Conservation (phyloP, 2,888 invertebrate genomes). For the Archaeoteleia sp. region DNA sequence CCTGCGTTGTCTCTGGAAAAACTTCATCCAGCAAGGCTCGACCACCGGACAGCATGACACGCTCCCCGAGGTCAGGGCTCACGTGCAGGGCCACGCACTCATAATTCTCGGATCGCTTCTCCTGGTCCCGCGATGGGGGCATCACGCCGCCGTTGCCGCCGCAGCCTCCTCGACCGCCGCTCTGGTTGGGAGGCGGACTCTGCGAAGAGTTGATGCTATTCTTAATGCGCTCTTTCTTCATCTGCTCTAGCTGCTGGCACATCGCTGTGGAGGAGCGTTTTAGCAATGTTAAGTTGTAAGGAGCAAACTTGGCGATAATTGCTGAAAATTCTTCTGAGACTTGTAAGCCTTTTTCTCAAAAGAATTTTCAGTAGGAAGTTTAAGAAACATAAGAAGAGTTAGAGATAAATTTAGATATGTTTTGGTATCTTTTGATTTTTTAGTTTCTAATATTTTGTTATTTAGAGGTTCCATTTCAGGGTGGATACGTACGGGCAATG, state of each 20-base stretch:
- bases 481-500: slow-evolving; percentile 83
- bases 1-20: slow-evolving; percentile 86
- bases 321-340: no score
- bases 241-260: slow-evolving; percentile 83
- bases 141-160: slow-evolving; percentile 59
- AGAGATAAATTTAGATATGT: no score
- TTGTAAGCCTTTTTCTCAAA: no score
- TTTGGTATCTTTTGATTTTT: no score
- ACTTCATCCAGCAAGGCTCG: slow-evolving; percentile 85
- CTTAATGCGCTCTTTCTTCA: slow-evolving; percentile 82
- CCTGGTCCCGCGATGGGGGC: slow-evolving; percentile 43
- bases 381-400: no score
- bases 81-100: slow-evolving; percentile 89
- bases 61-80: slow-evolving; percentile 86
- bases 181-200: slow-evolving; percentile 70
- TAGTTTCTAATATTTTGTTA: no score
- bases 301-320: no score
- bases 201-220: slow-evolving; percentile 74
- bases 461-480: slow-evolving; percentile 1
- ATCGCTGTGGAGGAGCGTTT: slow-evolving; percentile 84
- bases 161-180: slow-evolving; percentile 61
- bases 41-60: slow-evolving; percentile 89
- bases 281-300: no score
- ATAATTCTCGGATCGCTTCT: slow-evolving; percentile 76
- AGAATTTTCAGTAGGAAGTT: no score